Evolutionary conservation across 2,113 vertebrate species (phyloP), one percentile per base, ranked within the genome.

Genomic region (Halcyon malimbica): DNA sequence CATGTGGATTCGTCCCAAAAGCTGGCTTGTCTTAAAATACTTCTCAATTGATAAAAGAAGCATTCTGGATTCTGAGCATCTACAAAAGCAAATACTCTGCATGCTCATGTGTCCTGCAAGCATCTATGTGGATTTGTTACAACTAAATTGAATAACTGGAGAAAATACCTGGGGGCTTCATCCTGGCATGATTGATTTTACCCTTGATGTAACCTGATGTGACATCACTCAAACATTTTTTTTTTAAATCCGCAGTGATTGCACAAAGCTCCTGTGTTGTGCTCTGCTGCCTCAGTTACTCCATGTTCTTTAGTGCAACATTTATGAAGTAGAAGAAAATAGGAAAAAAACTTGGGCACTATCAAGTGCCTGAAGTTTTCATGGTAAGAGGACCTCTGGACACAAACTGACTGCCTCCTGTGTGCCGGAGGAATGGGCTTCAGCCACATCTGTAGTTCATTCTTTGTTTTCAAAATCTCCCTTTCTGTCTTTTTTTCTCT

Each of bases 81-180:
- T 68, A 8, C 92, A 76, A 89, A 95, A 84, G 69, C 77, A 93
- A 93, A 75, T 79, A 39, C 65, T 89, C 62, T 65, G 77, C 77
- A 42, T 94, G 83, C 86, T 93, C 4, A 2, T 79, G 83, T 21
- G 31, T 79, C 70, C 65, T 84, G 53, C 50, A 85, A 77, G 59
- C 75, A 57, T 84, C 84, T 54, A 2, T 63, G 67, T 56, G 70
- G 59, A 87, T 93, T 89, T 95, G 50, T 62, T 51, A 85, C 70
- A 93, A 51, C 37, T 51, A 15, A 93, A 67, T 42, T 87, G 83
- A 95, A 12, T 89, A 84, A 67, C 53, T 84, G 81, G 50, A 89
- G 41, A 69, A 94, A 89, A 89, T 62, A 89, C 44, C 23, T 54
- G 26, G 50, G n/a, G 28, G 79, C 92, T 95, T 85, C 62, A 76